Base-by-base conservation (phyloP, 64 coral and sea anemone genomes). In the Montipora capricornis region DNA sequence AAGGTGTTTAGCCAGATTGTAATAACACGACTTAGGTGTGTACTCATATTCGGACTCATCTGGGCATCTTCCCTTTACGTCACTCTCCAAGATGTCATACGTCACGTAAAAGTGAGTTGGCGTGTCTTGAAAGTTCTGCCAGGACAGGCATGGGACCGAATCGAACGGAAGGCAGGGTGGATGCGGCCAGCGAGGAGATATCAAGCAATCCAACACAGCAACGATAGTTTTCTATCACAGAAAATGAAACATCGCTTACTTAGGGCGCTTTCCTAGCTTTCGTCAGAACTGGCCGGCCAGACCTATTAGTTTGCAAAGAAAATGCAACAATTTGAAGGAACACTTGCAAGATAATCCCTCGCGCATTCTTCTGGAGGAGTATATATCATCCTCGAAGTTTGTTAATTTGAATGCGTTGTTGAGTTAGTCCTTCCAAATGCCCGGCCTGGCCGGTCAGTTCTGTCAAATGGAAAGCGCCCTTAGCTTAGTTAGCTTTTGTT, bases 181-280 rank as follows among this genome's bases (percentile, higher is more conserved):
- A 51, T 93, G 78, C 1, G 92, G 92, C 92, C 92, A 93, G 12
- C 87, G 80, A 19, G 92, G 92, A 64, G 87, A 77, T 52, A 93
- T 74, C 15, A 93, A 44, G n/a, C 83, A 75, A 74, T 93, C 92
- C 7, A 93, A 60, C 19, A 93, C 57, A 6, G 76, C 92, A 0
- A 80, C 45, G 53, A 93, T 93, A 20, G 92, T 93, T 88, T 93
- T 88, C 92, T 93, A 16, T 49, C 13, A 49, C 15, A 24, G 51
- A 10, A 80, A 4, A 49, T 19, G 11, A 20, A 49, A 11, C 6
- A 37, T 37, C 37, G 1, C 37, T 37, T 37, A 37, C 0, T 37
- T 37, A 37, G 37, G 37, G 37, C 37, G 37, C 37, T 37, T 37
- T 37, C 37, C 37, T 37, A 2, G 37, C 37, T 37, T 37, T 37